phyloP scores from a whole-genome alignment of 35 echinoderm and acorn worm species.

The Heliocidaris tuberculata region DNA sequence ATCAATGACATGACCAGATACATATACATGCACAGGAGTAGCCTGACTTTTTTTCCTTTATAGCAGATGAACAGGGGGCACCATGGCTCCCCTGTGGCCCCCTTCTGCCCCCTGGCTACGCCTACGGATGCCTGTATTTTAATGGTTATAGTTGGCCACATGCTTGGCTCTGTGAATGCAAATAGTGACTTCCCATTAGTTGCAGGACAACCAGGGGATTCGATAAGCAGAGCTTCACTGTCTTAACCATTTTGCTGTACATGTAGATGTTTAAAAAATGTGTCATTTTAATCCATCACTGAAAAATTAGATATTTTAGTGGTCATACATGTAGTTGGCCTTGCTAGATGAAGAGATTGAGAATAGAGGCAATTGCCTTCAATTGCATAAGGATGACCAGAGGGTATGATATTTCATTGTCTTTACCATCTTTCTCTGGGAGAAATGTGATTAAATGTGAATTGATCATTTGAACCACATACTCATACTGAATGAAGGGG shows the following conservation, averaged over 20 bases:
- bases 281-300: background rate
- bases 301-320: no score
- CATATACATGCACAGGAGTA: no score
- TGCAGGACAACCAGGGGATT: conserved; percentile 75
- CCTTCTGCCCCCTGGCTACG: no score
- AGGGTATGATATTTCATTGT: conserved; percentile 56
- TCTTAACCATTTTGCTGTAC: conserved; percentile 2
- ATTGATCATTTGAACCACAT: no score
- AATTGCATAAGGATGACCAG: conserved; percentile 70
- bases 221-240: conserved; percentile 51
- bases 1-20: no score
- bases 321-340: conserved; percentile 51
- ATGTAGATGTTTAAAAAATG: background rate
- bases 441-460: no score
- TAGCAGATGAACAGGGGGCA: no score
- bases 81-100: no score
- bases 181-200: conserved; percentile 85
- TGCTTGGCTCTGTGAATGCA: conserved; percentile 69
- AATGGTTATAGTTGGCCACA: conserved; percentile 91
- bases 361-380: conserved; percentile 77
- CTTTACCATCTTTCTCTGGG: conserved; percentile 40
- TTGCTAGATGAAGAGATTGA: conserved; percentile 64
- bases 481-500: no score
- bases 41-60: no score
- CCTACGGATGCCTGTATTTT: no score